Percentiles rank a stretch among this genome's conserved stretches.
phyloP scores from a whole-genome alignment of 2,888 invertebrate species.

The Tromatobia lineatoria region DNA sequence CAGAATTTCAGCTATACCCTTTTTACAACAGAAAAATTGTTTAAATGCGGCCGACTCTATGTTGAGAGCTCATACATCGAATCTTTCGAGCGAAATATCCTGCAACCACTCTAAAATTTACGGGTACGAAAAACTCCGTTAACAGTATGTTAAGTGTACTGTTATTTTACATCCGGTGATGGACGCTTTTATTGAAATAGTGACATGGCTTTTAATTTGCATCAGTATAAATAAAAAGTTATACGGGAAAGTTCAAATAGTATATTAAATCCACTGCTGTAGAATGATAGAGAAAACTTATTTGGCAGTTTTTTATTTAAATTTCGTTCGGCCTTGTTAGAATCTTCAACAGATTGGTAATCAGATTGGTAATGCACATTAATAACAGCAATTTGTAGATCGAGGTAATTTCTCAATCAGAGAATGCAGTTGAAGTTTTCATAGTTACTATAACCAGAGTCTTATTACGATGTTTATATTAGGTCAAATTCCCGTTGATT shows the following conservation, averaged over 20 bases:
- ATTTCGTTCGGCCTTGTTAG: too few species aligned
- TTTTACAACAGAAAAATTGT: slow-evolving; percentile 27
- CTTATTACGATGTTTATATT: too few species aligned
- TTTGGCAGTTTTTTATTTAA: too few species aligned
- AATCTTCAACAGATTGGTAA: too few species aligned
- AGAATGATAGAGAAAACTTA: too few species aligned
- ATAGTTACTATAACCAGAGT: too few species aligned
- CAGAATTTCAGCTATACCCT: slow-evolving; percentile 22
- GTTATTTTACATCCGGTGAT: not conserved
- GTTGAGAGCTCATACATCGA: slow-evolving; percentile 5
- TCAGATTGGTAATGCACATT: too few species aligned
- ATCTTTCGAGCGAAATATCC: slow-evolving; percentile 1
- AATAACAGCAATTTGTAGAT: too few species aligned
- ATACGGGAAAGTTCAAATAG: not conserved
- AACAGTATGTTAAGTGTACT: not conserved
- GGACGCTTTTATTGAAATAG: not conserved
- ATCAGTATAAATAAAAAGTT: not conserved
- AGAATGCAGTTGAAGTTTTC: too few species aligned
- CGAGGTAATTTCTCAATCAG: too few species aligned
- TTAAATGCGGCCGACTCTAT: not conserved
- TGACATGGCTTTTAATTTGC: not conserved
- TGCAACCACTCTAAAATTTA: not conserved
- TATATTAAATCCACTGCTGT: too few species aligned
- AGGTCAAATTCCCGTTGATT: too few species aligned
- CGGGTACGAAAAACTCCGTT: not conserved